phyloP scores from a whole-genome alignment of 2,797 vertebrate species.

The Micropoecilia bifurca region DNA sequence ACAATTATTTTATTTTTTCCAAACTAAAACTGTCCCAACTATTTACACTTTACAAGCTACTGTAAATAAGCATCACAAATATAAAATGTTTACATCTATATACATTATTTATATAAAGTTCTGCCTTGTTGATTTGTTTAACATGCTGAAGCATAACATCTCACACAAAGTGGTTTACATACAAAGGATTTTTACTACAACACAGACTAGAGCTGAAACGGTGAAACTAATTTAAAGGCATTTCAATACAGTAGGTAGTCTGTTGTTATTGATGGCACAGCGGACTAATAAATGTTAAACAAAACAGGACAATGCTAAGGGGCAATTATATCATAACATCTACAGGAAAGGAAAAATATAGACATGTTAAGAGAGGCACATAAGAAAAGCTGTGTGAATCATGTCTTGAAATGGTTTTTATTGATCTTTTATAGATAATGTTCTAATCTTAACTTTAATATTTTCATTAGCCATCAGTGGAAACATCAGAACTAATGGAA shows the following conservation, averaged over 20 bases:
- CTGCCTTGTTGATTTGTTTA: constrained; percentile 44
- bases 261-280: constrained; percentile 61
- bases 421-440: neutral
- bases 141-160: constrained; percentile 47
- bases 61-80: constrained; percentile 80
- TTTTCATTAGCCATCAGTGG: neutral
- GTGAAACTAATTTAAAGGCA: constrained; percentile 34
- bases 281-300: constrained; percentile 25
- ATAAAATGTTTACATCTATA: constrained; percentile 81
- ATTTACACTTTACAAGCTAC: constrained; percentile 86
- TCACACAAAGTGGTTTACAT: constrained; percentile 33
- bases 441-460: neutral
- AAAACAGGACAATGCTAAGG: constrained; percentile 38
- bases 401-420: neutral
- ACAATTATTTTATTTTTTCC: constrained; percentile 83
- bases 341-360: constrained; percentile 29
- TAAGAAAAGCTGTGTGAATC: neutral
- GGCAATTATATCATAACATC: constrained; percentile 25
- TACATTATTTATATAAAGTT: constrained; percentile 80
- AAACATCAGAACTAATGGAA: neutral
- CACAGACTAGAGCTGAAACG: constrained; percentile 26
- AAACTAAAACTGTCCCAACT: constrained; percentile 81
- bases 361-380: neutral
- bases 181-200: constrained; percentile 41
- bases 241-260: constrained; percentile 64